These are phyloP conservation scores for Petrocephalus schoutedeni DNA, from an alignment of 2,797 vertebrate genomes.

Conservation along the genomic window DNA sequence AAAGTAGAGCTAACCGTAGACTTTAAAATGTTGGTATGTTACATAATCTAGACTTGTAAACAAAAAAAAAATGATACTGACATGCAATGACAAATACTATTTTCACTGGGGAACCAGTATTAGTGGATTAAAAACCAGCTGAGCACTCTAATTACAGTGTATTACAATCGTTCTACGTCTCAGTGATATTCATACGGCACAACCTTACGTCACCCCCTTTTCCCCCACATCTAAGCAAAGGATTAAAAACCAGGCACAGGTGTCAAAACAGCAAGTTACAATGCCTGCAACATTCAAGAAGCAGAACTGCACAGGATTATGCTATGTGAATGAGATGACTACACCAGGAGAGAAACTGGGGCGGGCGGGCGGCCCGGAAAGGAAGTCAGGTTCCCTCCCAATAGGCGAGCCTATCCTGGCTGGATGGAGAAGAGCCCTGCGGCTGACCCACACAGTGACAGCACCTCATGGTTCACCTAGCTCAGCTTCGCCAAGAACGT, in stretches of 20 bases:
- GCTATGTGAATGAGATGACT: slow-evolving; percentile 7
- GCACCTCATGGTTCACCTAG: neutral
- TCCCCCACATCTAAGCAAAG: neutral
- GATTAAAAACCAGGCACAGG: neutral
- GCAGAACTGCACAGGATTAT: neutral
- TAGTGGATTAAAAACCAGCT: neutral
- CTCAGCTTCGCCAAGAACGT: neutral
- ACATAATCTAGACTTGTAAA: neutral
- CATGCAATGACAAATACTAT: neutral
- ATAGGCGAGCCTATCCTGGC: neutral
- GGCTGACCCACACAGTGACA: neutral
- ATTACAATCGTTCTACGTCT: neutral
- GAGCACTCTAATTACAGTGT: neutral
- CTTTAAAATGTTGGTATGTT: neutral
- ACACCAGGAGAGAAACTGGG: slow-evolving; percentile 14
- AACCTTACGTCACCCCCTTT: neutral
- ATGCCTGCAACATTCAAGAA: neutral
- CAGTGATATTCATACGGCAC: neutral
- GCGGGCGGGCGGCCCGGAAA: neutral
- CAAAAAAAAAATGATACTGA: neutral
- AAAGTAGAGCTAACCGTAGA: neutral
- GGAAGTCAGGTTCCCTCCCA: neutral
- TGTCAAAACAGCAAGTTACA: neutral
- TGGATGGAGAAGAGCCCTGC: neutral
- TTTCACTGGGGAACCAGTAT: neutral